Evolutionary conservation across 2,113 vertebrate genomes (phyloP).

Genomic region (Polypterus senegalus): DNA sequence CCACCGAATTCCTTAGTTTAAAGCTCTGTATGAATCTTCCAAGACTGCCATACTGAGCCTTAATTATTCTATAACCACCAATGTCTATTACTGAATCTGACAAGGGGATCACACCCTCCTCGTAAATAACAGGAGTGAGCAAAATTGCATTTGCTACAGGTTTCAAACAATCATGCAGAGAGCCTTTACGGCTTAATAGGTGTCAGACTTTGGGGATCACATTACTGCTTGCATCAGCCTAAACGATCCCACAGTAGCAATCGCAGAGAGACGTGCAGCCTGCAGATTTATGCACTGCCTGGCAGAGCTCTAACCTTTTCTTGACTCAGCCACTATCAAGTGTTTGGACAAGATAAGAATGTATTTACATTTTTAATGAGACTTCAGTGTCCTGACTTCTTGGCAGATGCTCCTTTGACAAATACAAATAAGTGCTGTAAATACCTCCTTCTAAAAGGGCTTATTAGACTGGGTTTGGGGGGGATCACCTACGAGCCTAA

Average conservation of each 20-base stretch:
- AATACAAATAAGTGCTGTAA: constrained; percentile 25
- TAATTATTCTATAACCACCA: constrained; percentile 10
- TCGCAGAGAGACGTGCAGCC: constrained; percentile 25
- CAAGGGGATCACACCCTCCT: constrained; percentile 19
- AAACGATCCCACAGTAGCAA: constrained; percentile 15
- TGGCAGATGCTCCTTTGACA: constrained; percentile 24
- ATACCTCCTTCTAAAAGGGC: constrained; percentile 21
- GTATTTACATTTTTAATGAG: constrained; percentile 66
- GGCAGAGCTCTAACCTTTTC: constrained; percentile 46
- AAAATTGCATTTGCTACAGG: constrained; percentile 23
- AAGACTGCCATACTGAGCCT: neutral
- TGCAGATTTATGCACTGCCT: constrained; percentile 24
- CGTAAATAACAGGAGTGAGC: constrained; percentile 22
- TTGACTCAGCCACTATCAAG: constrained; percentile 53
- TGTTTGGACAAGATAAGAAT: constrained; percentile 61
- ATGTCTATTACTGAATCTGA: constrained; percentile 8
- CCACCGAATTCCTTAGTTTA: too few species aligned
- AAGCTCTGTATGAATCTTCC: neutral
- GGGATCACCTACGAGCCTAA: constrained; percentile 1
- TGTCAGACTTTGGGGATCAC: constrained; percentile 22
- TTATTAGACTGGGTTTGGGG: constrained; percentile 10
- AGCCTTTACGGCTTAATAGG: constrained; percentile 15
- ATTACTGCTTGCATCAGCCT: constrained; percentile 27
- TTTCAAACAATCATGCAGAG: constrained; percentile 12
- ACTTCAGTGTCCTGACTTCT: constrained; percentile 26